Evolutionary conservation across 2,113 vertebrate species (phyloP), one percentile per base, ranked within the genome.

Genomic region (Xerus inauris): DNA sequence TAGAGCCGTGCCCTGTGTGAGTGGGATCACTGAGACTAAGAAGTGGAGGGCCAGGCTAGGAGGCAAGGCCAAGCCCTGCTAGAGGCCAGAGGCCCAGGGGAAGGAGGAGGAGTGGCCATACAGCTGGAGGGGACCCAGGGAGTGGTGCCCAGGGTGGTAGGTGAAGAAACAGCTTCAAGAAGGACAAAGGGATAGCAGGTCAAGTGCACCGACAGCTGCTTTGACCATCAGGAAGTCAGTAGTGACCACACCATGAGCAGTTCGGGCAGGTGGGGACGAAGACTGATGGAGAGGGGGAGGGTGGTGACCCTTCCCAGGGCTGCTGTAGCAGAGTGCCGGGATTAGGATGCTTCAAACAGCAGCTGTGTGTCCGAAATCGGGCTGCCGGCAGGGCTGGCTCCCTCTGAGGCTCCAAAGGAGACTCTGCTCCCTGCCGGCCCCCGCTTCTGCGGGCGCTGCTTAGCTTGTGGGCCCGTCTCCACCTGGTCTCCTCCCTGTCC

Each of bases 391-490:
- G 51, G 59, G 30, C 10, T 28, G n/a, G 0, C 13, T 57, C 57
- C 71, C 47, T 3, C 85, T 9, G 14, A 7, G 35, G 51, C 64
- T 73, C 76, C 0, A 13, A 1, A 79, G 28, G 40, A 10, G 65
- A 5, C 1, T 14, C 42, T 2, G 14, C 5, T n/a, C 45, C 35
- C 11, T 0, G 20, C 69, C 80, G 32, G 9, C 16, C 57, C 69
- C 8, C 2, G 12, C 88, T 19, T 6, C 89, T 35, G 57, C 65
- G 20, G n/a, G 49, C 9, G n/a, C 26, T 1, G 87, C 65, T 73
- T 1, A 0, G 30, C 40, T 9, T 28, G 47, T 28, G 22, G 47
- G 20, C 59, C 75, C 8, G 0, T 7, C 7, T 0, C 6, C 57
- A 1, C 8, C 2, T 47, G 86, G 49, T 49, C 7, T 20, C 28